phyloP scores from a whole-genome alignment of 1,140 invertebrate species.

The Calycopis cecrops region DNA sequence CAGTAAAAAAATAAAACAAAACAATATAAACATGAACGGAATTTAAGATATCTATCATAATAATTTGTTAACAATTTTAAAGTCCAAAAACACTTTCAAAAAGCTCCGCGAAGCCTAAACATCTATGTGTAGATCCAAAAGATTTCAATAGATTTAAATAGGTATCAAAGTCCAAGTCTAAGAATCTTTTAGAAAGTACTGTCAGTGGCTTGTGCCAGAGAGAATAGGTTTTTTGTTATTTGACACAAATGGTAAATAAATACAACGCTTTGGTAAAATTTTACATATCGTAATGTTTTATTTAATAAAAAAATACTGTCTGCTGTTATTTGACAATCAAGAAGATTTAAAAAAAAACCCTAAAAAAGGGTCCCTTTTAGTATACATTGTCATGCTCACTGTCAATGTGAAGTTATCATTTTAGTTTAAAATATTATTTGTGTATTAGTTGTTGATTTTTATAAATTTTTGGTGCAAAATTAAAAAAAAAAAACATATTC shows the following conservation, averaged over 20 bases:
- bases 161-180: slow-evolving; percentile 7
- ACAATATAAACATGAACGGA: not conserved
- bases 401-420: too few species aligned
- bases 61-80: not conserved
- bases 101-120: slow-evolving; percentile 2
- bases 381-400: too few species aligned
- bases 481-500: too few species aligned
- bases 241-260: not conserved
- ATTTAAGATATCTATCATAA: not conserved
- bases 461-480: too few species aligned
- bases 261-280: not conserved
- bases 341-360: too few species aligned
- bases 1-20: slow-evolving; percentile 39
- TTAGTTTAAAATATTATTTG: too few species aligned
- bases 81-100: slow-evolving; percentile 1
- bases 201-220: not conserved
- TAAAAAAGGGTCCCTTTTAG: too few species aligned
- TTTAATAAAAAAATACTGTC: too few species aligned
- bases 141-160: slow-evolving; percentile 10
- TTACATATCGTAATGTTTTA: not conserved
- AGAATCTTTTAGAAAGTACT: not conserved
- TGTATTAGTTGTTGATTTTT: too few species aligned
- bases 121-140: slow-evolving; percentile 6
- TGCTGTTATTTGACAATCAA: too few species aligned
- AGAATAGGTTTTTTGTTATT: not conserved